Evolutionary conservation across 2,797 vertebrate species (phyloP).

Genomic region (Hydrolagus colliei): DNA sequence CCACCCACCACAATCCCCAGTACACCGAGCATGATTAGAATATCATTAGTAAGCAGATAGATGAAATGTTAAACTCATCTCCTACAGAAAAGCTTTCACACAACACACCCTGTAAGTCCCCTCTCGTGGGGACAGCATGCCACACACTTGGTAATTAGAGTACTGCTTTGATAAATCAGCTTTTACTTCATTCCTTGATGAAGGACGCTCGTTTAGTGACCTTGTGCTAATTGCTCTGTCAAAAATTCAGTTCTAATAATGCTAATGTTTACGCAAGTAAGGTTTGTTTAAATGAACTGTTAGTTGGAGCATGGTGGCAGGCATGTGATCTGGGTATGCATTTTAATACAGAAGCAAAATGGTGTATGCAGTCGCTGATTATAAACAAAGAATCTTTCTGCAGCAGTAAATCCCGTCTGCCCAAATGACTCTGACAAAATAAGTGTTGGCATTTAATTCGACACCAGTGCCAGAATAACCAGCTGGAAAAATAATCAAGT

Average conservation of each 20-base stretch:
- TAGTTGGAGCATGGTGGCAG: background rate
- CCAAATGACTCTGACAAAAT: background rate
- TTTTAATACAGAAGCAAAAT: background rate
- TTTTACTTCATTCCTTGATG: background rate
- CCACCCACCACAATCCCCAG: too few relatives aligned
- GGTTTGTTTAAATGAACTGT: background rate
- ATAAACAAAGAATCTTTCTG: background rate
- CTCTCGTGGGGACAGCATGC: background rate
- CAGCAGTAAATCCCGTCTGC: background rate
- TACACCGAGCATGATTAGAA: background rate
- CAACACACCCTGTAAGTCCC: background rate
- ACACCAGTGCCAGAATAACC: background rate
- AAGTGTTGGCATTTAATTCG: background rate
- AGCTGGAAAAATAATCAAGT: background rate
- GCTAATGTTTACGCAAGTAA: background rate
- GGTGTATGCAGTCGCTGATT: background rate
- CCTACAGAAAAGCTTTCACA: background rate
- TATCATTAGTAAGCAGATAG: background rate
- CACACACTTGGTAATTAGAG: background rate
- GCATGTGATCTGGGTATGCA: background rate
- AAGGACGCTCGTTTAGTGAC: background rate
- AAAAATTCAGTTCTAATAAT: slow-evolving; percentile 8
- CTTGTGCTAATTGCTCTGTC: background rate
- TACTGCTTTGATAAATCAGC: background rate
- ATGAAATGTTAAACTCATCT: background rate